Evolutionary conservation across 1,140 invertebrate genomes (phyloP).

Genomic region (Drosophila truncata): DNA sequence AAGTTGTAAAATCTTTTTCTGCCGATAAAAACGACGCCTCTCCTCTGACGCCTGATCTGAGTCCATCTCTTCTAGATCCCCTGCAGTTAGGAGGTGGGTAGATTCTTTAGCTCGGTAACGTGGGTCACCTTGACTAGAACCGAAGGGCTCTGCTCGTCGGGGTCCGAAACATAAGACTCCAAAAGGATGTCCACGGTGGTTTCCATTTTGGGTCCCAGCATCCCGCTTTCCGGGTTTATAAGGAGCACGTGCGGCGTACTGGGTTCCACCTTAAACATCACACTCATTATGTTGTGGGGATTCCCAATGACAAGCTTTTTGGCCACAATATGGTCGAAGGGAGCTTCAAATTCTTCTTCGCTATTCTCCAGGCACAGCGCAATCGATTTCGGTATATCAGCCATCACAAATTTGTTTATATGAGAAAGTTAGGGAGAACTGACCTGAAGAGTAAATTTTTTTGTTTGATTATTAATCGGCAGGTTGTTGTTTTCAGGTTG

Average conservation of each 20-base stretch:
- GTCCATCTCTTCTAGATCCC: too few relatives aligned
- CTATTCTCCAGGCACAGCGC: neutral
- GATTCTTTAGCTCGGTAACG: neutral
- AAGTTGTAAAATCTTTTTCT: too few relatives aligned
- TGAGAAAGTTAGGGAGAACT: neutral
- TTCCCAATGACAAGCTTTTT: neutral
- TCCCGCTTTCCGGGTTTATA: neutral
- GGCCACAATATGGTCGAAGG: neutral
- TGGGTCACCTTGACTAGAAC: neutral
- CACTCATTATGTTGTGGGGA: neutral
- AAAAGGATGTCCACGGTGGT: neutral
- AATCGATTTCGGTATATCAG: neutral
- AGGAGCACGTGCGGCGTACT: neutral
- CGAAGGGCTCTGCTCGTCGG: neutral
- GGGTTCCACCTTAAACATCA: neutral
- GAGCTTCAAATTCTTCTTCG: neutral
- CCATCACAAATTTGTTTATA: too few relatives aligned
- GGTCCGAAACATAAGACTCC: neutral
- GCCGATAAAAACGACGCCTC: too few relatives aligned
- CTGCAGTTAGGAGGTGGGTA: neutral
- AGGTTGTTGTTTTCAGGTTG: too few relatives aligned
- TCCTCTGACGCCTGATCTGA: too few relatives aligned
- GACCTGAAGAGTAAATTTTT: too few relatives aligned
- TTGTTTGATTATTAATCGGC: too few relatives aligned
- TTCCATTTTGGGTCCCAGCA: neutral